phyloP scores from a whole-genome alignment of 1,140 invertebrate genomes.

The Drosophila melanogaster region Release_6_plus_ISO1_MT NC_004354.4:8831501-8832000 shows the following conservation, averaged over 20 bases:
- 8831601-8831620: neutral
- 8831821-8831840: neutral
- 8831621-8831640: neutral
- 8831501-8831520: neutral
- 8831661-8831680: neutral
- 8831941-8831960: neutral
- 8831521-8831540: no score
- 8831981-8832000: conserved; percentile 40
- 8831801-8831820: conserved; percentile 11
- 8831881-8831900: conserved; percentile 40
- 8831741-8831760: neutral
- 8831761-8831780: neutral
- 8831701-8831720: neutral
- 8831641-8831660: conserved; percentile 21
- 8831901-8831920: conserved; percentile 16
- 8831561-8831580: neutral
- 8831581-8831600: neutral
- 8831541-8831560: no score
- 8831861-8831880: conserved; percentile 22
- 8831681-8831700: no score
- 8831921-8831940: neutral
- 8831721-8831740: neutral
- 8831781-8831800: neutral
- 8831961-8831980: conserved; percentile 19
- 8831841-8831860: conserved; percentile 38